phyloP scores from a whole-genome alignment of 2,113 vertebrate species.

The Leuciscus idus region DNA sequence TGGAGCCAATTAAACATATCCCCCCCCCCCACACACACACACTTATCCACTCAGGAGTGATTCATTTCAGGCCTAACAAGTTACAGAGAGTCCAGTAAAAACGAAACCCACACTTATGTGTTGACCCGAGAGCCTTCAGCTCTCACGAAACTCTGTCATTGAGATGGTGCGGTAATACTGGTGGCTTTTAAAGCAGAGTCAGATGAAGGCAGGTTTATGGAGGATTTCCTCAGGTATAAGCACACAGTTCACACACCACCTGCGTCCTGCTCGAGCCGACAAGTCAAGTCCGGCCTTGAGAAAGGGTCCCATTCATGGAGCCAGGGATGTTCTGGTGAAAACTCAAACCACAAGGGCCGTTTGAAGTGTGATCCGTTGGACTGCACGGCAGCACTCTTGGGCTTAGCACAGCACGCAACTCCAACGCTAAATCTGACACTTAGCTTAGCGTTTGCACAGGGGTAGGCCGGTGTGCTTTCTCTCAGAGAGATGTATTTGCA shows the following conservation, averaged over 20 bases:
- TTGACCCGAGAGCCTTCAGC: conserved; percentile 23
- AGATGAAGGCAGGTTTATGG: conserved; percentile 16
- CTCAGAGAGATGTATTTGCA: conserved; percentile 30
- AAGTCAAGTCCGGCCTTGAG: not conserved
- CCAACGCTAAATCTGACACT: conserved; percentile 9
- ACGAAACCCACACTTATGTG: conserved; percentile 1
- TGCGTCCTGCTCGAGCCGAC: not conserved
- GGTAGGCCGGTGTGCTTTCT: conserved; percentile 19
- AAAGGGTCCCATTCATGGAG: conserved; percentile 27
- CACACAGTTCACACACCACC: conserved; percentile 6
- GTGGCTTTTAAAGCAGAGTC: not conserved
- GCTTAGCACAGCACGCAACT: conserved; percentile 8
- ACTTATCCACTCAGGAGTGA: conserved; percentile 22
- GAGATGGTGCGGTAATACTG: not conserved
- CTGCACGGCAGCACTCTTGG: not conserved
- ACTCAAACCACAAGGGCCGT: conserved; percentile 19
- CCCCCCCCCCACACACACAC: not conserved
- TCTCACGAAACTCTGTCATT: conserved; percentile 41
- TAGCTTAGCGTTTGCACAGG: conserved; percentile 4
- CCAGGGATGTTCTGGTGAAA: conserved; percentile 15
- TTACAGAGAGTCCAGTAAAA: not conserved
- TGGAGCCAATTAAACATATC: conserved; percentile 37
- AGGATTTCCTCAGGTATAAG: conserved; percentile 41
- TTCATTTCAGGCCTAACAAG: conserved; percentile 21
- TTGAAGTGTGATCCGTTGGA: conserved; percentile 26